phyloP scores from a whole-genome alignment of 2,797 vertebrate genomes.

The Etheostoma perlongum region DNA sequence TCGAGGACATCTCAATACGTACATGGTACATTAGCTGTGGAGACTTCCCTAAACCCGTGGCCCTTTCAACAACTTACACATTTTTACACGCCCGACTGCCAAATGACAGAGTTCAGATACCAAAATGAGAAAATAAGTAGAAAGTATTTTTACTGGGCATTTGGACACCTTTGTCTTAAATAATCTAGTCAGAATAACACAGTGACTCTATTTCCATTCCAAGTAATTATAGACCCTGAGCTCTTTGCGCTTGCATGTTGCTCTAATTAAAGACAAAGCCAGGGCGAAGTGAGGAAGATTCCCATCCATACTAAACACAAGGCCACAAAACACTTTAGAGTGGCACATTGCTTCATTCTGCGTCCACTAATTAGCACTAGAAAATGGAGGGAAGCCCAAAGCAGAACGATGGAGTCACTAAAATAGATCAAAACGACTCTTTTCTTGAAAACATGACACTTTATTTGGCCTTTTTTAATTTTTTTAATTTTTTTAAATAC shows the following conservation, averaged over 20 bases:
- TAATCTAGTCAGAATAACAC: constrained; percentile 59
- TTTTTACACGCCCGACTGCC: constrained; percentile 32
- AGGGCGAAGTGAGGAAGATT: constrained; percentile 64
- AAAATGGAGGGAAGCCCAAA: constrained; percentile 46
- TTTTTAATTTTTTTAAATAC: not conserved
- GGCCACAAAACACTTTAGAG: constrained; percentile 34
- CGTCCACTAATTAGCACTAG: constrained; percentile 62
- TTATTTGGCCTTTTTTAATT: not conserved
- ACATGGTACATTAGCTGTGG: not conserved
- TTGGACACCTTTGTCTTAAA: constrained; percentile 66
- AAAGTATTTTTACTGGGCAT: constrained; percentile 28
- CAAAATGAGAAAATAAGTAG: constrained; percentile 55
- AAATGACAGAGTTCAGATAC: constrained; percentile 66
- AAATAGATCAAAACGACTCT: constrained; percentile 37
- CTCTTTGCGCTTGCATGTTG: constrained; percentile 32
- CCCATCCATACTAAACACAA: constrained; percentile 53
- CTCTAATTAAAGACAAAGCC: constrained; percentile 70
- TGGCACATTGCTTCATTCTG: constrained; percentile 34
- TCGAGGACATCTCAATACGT: not conserved
- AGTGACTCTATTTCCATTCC: constrained; percentile 58
- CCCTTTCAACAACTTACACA: constrained; percentile 41
- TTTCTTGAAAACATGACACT: constrained; percentile 34
- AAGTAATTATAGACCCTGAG: constrained; percentile 67
- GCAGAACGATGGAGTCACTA: constrained; percentile 11
- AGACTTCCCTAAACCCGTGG: constrained; percentile 10